Evolutionary conservation across 1,140 invertebrate genomes (phyloP).

Genomic region (Brachionus rubens): DNA sequence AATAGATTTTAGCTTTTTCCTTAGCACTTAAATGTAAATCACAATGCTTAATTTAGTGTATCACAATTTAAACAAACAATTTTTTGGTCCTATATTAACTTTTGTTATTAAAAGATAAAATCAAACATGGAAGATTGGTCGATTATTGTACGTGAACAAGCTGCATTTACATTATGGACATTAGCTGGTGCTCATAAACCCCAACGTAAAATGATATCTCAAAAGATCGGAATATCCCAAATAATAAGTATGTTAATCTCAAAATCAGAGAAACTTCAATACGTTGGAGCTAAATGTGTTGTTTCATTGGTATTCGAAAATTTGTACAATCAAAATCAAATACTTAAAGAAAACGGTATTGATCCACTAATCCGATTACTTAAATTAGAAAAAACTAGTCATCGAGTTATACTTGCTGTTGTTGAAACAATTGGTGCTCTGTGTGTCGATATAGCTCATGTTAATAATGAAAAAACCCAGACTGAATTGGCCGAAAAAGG

Average conservation of each 20-base stretch:
- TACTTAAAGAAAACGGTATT: conserved; percentile 56
- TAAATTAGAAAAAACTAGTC: conserved; percentile 50
- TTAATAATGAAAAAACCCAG: conserved; percentile 27
- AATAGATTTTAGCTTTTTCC: too few species aligned
- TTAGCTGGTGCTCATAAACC: conserved; percentile 56
- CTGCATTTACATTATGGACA: conserved; percentile 58
- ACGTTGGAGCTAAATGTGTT: conserved; percentile 58
- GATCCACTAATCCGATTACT: conserved; percentile 55
- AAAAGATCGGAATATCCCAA: conserved; percentile 55
- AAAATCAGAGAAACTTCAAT: conserved; percentile 57
- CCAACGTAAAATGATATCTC: conserved; percentile 58
- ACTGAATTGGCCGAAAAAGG: conserved; percentile 29
- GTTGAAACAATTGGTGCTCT: conserved; percentile 58
- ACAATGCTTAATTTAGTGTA: too few species aligned
- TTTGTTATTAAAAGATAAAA: conserved; percentile 1
- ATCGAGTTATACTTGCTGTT: conserved; percentile 55
- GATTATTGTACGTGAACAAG: conserved; percentile 57
- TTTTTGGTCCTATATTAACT: too few species aligned
- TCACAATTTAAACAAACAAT: too few species aligned
- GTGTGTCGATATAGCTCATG: conserved; percentile 55
- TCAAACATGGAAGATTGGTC: conserved; percentile 48
- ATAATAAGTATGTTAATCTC: conserved; percentile 58
- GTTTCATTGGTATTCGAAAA: conserved; percentile 57
- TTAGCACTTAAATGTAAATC: too few species aligned
- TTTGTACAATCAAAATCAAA: conserved; percentile 57